Evolutionary conservation across 2,113 vertebrate genomes (phyloP).

Genomic region (Phyllostomus hastatus): DNA sequence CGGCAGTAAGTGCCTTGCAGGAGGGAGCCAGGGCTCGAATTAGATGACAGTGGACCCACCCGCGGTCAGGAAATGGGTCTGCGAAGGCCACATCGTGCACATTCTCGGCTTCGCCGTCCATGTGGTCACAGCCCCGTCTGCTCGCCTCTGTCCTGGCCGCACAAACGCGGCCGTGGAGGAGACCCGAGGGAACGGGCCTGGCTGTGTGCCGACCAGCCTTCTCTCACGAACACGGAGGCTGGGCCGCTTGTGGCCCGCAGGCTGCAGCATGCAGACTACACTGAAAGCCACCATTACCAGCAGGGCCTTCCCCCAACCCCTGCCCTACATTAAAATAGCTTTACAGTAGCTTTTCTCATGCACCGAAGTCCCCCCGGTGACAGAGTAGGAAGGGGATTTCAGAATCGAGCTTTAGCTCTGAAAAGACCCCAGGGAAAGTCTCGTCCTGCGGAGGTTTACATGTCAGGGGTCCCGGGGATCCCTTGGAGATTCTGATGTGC

Average conservation of each 20-base stretch:
- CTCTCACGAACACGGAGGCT: fast-evolving
- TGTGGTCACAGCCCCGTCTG: fast-evolving
- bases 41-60: fast-evolving
- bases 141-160: fast-evolving
- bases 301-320: too few species aligned
- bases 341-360: not conserved
- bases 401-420: not conserved
- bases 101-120: not conserved
- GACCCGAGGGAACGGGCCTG: not conserved
- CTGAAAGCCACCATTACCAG: fast-evolving
- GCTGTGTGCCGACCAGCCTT: not conserved
- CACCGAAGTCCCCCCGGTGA: not conserved
- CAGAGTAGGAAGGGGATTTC: not conserved
- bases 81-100: not conserved
- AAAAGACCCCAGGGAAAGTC: not conserved
- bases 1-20: not conserved
- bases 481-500: not conserved
- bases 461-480: not conserved
- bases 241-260: fast-evolving
- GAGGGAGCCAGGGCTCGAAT: not conserved
- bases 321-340: not conserved
- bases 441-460: not conserved
- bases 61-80: not conserved
- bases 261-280: not conserved
- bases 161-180: not conserved